Evolutionary conservation across 2,888 invertebrate genomes (phyloP).

Genomic region (Tinea trinotella): DNA sequence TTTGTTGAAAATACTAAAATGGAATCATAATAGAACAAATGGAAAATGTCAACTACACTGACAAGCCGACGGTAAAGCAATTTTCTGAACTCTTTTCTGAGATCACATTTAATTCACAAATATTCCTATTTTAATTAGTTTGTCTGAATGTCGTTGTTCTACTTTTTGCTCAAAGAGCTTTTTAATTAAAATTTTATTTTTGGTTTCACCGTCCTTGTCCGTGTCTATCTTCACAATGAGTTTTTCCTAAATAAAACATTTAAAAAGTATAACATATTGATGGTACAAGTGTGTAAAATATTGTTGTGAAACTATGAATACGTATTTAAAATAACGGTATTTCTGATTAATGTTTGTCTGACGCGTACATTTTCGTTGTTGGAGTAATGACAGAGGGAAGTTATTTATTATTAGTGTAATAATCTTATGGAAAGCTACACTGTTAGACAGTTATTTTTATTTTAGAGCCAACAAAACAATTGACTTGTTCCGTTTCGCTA

Average conservation of each 20-base stretch:
- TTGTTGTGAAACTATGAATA: not conserved
- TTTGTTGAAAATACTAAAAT: no score
- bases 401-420: not conserved
- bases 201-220: not conserved
- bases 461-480: slow-evolving; percentile 41
- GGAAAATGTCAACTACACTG: not conserved
- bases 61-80: not conserved
- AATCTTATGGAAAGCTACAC: slow-evolving; percentile 30
- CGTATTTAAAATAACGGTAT: not conserved
- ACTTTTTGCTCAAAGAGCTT: not conserved
- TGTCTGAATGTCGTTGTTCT: not conserved
- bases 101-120: not conserved
- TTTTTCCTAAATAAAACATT: not conserved
- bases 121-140: slow-evolving; percentile 7
- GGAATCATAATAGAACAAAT: no score
- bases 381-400: not conserved
- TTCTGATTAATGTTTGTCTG: not conserved
- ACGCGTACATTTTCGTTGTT: not conserved
- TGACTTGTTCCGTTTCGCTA: slow-evolving; percentile 45
- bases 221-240: not conserved
- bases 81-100: not conserved
- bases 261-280: not conserved
- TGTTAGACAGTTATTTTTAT: slow-evolving; percentile 47
- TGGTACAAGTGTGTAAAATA: not conserved
- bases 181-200: slow-evolving; percentile 1